Conservation (phyloP, 2,113 vertebrate genomes). For the Nycticorax nycticorax region DNA sequence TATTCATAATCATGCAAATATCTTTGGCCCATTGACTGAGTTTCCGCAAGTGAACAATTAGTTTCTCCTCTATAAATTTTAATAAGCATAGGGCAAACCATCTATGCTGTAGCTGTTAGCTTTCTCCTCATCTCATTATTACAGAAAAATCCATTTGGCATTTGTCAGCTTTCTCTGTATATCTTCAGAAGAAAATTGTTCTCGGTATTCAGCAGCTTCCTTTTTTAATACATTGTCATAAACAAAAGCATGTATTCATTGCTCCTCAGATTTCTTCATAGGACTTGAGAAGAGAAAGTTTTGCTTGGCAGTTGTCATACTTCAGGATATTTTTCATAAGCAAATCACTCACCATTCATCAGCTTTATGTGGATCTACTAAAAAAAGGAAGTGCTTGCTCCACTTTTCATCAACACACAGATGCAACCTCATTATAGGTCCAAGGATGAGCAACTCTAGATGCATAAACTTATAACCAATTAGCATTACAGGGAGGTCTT, state of each 20-base stretch:
- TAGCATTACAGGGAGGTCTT: conserved; percentile 52
- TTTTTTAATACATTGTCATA: conserved; percentile 45
- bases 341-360: conserved; percentile 72
- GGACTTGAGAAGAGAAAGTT: conserved; percentile 40
- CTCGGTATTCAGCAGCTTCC: conserved; percentile 55
- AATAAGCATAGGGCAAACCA: conserved; percentile 43
- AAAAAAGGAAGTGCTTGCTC: conserved; percentile 60
- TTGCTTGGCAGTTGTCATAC: conserved; percentile 58
- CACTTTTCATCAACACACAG: conserved; percentile 63
- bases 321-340: conserved; percentile 67
- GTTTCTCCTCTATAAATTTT: conserved; percentile 45
- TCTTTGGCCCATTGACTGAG: conserved; percentile 25
- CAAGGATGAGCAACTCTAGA: conserved; percentile 69
- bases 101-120: not conserved
- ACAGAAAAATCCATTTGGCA: conserved; percentile 43
- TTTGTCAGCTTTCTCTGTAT: conserved; percentile 31
- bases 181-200: conserved; percentile 45
- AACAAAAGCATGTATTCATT: conserved; percentile 43
- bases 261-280: conserved; percentile 39
- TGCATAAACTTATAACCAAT: conserved; percentile 65
- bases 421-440: conserved; percentile 70
- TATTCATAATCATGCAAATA: conserved; percentile 39
- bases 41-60: conserved; percentile 45
- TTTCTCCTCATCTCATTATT: conserved; percentile 47
- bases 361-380: conserved; percentile 58